phyloP scores from a whole-genome alignment of 2,797 vertebrate species.

The Dendrocincla tyrannina region DNA sequence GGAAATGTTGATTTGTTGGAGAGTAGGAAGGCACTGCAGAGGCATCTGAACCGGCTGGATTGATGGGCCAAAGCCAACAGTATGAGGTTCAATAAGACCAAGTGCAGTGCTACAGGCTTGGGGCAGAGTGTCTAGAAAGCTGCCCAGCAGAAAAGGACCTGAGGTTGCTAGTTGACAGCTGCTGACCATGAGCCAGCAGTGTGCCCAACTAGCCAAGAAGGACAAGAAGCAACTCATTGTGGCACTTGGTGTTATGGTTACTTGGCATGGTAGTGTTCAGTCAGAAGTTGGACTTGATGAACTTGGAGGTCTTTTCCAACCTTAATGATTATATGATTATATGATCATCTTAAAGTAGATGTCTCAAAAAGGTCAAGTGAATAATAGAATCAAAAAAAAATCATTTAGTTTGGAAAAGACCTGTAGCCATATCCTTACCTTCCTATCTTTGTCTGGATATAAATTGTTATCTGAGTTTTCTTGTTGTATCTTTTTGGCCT shows the following conservation, averaged over 20 bases:
- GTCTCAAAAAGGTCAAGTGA: neutral
- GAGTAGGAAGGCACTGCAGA: neutral
- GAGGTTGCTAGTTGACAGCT: neutral
- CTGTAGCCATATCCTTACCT: neutral
- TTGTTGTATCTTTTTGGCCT: too few relatives aligned
- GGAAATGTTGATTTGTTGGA: neutral
- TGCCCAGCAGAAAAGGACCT: neutral
- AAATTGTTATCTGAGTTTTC: neutral
- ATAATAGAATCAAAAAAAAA: neutral
- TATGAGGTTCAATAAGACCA: neutral
- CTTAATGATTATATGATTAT: neutral
- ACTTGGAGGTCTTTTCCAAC: neutral
- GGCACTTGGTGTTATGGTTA: neutral
- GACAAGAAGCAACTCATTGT: neutral
- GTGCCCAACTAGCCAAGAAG: neutral
- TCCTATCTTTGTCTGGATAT: neutral
- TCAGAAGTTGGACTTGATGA: neutral
- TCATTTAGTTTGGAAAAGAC: neutral
- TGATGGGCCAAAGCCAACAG: neutral
- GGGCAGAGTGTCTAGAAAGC: neutral
- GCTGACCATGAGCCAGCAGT: neutral
- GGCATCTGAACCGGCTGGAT: neutral
- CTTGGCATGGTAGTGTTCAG: neutral
- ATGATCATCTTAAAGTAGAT: neutral
- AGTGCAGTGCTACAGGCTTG: neutral